phyloP scores from a whole-genome alignment of 2,113 vertebrate species.

The Gopherus flavomarginatus region DNA sequence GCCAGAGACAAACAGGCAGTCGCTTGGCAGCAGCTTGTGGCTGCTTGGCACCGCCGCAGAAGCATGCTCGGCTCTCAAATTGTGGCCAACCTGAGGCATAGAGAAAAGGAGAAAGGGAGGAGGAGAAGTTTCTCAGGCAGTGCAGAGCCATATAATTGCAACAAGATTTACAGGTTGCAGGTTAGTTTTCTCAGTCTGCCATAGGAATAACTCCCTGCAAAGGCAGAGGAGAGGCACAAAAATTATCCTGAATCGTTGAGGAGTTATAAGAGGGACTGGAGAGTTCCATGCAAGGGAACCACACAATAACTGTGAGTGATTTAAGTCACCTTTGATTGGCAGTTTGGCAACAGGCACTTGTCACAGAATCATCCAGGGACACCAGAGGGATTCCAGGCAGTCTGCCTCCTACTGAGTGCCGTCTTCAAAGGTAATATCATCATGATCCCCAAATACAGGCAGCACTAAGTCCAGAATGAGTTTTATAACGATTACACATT shows the following conservation, averaged over 20 bases:
- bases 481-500: not conserved
- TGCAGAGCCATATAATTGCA: slow-evolving; percentile 52
- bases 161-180: slow-evolving; percentile 58
- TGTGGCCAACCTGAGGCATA: slow-evolving; percentile 58
- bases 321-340: not conserved
- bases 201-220: not conserved
- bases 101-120: slow-evolving; percentile 31
- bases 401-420: not conserved
- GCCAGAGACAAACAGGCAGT: slow-evolving; percentile 72
- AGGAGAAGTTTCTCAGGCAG: slow-evolving; percentile 25
- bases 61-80: slow-evolving; percentile 21
- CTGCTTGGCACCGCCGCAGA: slow-evolving; percentile 67
- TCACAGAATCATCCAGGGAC: not conserved
- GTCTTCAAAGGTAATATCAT: not conserved
- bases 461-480: not conserved
- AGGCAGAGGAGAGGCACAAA: not conserved
- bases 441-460: not conserved
- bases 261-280: not conserved
- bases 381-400: not conserved
- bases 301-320: not conserved
- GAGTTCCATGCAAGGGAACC: not conserved
- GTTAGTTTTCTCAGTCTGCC: slow-evolving; percentile 42
- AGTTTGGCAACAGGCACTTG: not conserved
- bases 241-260: not conserved
- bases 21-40: slow-evolving; percentile 68